Evolutionary conservation across 2,888 invertebrate genomes (phyloP), one percentile per base, ranked within the genome.

Genomic region (Sinohyriopsis cumingii): DNA sequence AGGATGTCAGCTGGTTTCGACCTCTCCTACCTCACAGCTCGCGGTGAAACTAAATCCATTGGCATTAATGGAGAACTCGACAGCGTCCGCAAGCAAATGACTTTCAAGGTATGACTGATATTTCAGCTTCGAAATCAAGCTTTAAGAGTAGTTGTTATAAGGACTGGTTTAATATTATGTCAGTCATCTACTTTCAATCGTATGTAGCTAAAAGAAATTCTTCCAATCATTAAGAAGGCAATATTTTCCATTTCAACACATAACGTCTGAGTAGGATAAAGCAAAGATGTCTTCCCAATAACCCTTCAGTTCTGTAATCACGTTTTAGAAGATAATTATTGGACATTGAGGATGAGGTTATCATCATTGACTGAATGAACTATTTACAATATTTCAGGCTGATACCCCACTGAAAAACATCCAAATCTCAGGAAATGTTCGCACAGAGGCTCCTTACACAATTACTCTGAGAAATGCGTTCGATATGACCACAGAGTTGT

Each of bases 11-110:
- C 77, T n/a, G 80, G 74, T 24, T 60, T 80, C 18, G 75, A 78
- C 28, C 64, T 82, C 63, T 71, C 82, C 57, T 86, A 85, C 72
- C 72, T 80, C 57, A 83, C 82, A 67, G 75, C 72, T 24, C 67
- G 68, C 53, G 71, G 78, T 55, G 74, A 79, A 33, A 75, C 71
- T 18, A 79, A 82, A 69, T 79, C 72, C 22, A 74, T 81, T 62
- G 72, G 78, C 19, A 71, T 84, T 20, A 76, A 77, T 61, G 82
- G 80, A 53, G 77, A 78, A 59, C 71, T 83, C 57, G 77, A 81
- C 69, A 78, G 64, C 64, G 59, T 77, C 7, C 69, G 72, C 25
- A 79, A 81, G 28, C 75, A 73, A 20, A 69, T 82, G 28, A 73
- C 76, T 33, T 60, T 84, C 33, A 71, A 82, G 75, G 84, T 85